These are phyloP conservation scores for Apotomis betuletana DNA, from an alignment of 2,888 invertebrate genomes.

Conservation along the genomic window DNA sequence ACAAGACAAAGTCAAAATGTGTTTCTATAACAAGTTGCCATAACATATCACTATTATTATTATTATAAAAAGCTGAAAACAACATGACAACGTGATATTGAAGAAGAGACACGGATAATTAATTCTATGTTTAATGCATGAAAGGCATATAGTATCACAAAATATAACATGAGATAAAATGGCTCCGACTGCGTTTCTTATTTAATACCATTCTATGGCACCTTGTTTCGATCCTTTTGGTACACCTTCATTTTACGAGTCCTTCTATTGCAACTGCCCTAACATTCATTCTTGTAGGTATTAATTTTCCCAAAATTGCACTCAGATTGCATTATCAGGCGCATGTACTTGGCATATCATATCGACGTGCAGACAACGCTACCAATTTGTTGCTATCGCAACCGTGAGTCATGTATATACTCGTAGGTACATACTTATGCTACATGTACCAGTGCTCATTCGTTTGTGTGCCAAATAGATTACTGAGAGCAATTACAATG, in stretches of 20 bases:
- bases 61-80: no score
- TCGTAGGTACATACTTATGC: neutral
- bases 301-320: conserved; percentile 6
- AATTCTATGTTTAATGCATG: no score
- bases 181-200: no score
- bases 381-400: conserved; percentile 60
- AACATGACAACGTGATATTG: no score
- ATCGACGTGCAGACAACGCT: conserved; percentile 60
- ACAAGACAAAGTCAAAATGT: neutral
- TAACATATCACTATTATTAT: no score
- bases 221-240: no score
- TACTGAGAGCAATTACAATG: conserved; percentile 24
- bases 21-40: neutral
- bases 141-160: no score
- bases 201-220: no score
- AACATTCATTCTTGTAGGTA: neutral
- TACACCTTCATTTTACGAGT: no score
- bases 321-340: conserved; percentile 10
- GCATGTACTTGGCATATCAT: conserved; percentile 51
- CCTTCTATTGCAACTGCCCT: no score
- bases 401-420: conserved; percentile 40
- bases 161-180: no score
- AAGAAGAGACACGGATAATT: no score
- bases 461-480: conserved; percentile 37
- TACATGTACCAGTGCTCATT: neutral